Base-by-base conservation (phyloP, 2,113 vertebrate genomes). In the Andinoacara biseriatus region DNA sequence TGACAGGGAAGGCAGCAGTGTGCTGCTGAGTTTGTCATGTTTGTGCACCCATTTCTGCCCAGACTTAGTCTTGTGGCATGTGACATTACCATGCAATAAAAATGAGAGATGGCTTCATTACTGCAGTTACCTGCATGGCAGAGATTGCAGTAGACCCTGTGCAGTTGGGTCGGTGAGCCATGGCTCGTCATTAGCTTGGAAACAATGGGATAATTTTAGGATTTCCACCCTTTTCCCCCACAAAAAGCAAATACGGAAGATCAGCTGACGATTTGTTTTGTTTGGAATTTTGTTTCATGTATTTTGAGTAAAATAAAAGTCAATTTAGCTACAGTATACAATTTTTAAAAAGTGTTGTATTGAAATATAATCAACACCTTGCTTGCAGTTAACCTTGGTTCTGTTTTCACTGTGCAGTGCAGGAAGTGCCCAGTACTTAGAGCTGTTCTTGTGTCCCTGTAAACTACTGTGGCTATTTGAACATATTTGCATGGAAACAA, bases 51-150 rank as follows among this genome's bases (percentile, higher is more conserved):
- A 58, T 78, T 89, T 54, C 77, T 65, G 84, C 77, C 82, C 78
- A 80, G 74, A 26, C 14, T 7, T 35, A 82, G 86, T 77, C 74
- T 85, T 86, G 80, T 72, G 63, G 33, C 78, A 40, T 82, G 78
- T 78, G 86, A 88, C 84, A 83, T 91, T 80, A 76, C 78, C 72
- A 78, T 86, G 63, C 69, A 74, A 82, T 86, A 80, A 83, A 90
- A 90, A 72, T 72, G 58, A 88, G 69, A 76, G 63, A 88, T 85
- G 35, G 61, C 79, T 69, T 87, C 57, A 85, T 85, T 83, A 65
- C 59, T 78, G 74, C 65, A 58, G 80, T 80, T 80, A 86, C 33
- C 58, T 77, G 31, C 10, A 76, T 65, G 83, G 62, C 80, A 80
- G 65, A 58, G 82, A 86, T 72, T 69, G 54, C 72, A 69, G n/a